Conservation (phyloP, 2,113 vertebrate genomes). For the Himantopus leucocephalus region DNA sequence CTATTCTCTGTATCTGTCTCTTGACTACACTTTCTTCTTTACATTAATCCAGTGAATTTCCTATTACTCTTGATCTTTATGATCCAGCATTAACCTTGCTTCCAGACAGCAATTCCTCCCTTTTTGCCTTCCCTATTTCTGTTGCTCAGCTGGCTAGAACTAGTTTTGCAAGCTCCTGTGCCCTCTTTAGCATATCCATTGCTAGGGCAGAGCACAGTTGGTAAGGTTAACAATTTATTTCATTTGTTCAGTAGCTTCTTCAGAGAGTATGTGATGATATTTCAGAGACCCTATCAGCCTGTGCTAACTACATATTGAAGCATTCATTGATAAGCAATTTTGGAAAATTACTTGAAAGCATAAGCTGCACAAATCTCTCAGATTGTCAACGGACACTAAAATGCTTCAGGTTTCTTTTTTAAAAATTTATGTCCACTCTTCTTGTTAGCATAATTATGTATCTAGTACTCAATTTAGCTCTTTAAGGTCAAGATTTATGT, state of each 20-base stretch:
- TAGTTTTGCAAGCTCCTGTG: not conserved
- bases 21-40: not conserved
- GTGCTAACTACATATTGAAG: slow-evolving; percentile 24
- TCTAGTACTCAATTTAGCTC: not conserved
- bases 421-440: not conserved
- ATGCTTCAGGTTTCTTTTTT: not conserved
- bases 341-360: slow-evolving; percentile 43
- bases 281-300: not conserved
- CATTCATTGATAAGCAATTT: slow-evolving; percentile 17
- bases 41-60: not conserved
- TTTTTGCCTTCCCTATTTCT: not conserved
- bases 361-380: not conserved
- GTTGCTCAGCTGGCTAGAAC: not conserved
- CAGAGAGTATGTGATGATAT: not conserved
- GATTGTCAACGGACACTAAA: not conserved
- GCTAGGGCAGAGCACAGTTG: not conserved
- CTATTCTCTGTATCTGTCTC: not conserved
- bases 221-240: slow-evolving; percentile 9
- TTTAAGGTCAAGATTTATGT: not conserved
- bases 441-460: not conserved
- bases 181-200: not conserved
- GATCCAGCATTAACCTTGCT: not conserved
- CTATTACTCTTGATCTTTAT: not conserved
- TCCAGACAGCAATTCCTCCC: not conserved
- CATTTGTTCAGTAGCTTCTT: not conserved